Evolutionary conservation across 2,888 invertebrate species (phyloP).

Genomic region (Ichneumoninae sp.): DNA sequence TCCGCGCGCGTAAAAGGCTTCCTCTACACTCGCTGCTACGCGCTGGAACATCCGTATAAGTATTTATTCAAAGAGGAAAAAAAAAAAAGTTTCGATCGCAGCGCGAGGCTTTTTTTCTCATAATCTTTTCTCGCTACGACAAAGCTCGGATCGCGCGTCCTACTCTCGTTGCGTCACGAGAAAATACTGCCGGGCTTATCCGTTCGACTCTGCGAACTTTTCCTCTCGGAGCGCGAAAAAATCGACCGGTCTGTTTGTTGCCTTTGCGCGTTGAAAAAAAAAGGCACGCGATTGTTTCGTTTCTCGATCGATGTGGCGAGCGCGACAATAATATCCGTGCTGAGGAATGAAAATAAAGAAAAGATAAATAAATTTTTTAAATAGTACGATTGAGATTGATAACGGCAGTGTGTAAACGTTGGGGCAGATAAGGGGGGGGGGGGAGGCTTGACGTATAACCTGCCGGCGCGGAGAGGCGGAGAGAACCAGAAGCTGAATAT

Average conservation of each 20-base stretch:
- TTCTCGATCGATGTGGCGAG: neutral
- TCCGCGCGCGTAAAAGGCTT: slow-evolving; percentile 2
- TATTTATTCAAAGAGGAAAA: neutral
- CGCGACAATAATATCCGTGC: neutral
- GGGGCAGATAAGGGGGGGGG: neutral
- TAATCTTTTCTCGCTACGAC: slow-evolving; percentile 23
- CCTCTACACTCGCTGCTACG: slow-evolving; percentile 1
- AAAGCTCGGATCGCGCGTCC: neutral
- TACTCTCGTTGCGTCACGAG: slow-evolving; percentile 25
- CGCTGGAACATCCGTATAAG: slow-evolving; percentile 1
- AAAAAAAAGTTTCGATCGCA: neutral
- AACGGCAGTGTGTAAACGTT: slow-evolving; percentile 1
- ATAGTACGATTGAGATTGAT: slow-evolving; percentile 28
- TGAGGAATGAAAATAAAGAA: neutral
- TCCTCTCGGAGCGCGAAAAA: slow-evolving; percentile 21
- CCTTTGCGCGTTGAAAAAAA: slow-evolving; percentile 15
- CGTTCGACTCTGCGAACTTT: slow-evolving; percentile 15
- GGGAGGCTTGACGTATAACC: slow-evolving; percentile 40
- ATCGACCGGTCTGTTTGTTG: slow-evolving; percentile 22
- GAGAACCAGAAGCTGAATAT: slow-evolving; percentile 44
- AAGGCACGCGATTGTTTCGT: slow-evolving; percentile 45
- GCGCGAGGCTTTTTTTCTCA: slow-evolving; percentile 31
- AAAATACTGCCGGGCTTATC: slow-evolving; percentile 45
- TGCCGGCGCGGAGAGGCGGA: neutral
- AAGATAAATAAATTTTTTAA: slow-evolving; percentile 1